Evolutionary conservation across 2,888 invertebrate species (phyloP).

Genomic region (Tetanocera ferruginea): DNA sequence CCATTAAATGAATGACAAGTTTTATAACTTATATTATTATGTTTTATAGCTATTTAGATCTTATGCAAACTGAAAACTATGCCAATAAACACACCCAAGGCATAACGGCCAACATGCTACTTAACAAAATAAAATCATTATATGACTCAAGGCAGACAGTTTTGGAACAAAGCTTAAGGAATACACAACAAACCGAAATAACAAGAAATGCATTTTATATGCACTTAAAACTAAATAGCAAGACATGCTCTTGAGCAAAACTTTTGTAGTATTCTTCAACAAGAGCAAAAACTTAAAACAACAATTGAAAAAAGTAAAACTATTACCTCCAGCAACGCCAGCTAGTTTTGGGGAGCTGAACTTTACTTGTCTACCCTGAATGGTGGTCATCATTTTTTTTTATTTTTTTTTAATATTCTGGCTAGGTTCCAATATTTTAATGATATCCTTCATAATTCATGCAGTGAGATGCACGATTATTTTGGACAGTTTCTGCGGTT

Average conservation of each 20-base stretch:
- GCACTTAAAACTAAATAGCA: slow-evolving; percentile 2
- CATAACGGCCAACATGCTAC: too few relatives aligned
- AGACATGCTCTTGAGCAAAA: background rate
- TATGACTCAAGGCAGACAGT: too few relatives aligned
- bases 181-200: background rate
- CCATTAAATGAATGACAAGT: too few relatives aligned
- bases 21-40: too few relatives aligned
- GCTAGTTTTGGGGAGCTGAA: background rate
- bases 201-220: slow-evolving; percentile 16
- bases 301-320: background rate
- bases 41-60: too few relatives aligned
- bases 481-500: slow-evolving; percentile 9
- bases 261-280: background rate
- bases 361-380: background rate
- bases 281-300: background rate
- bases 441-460: slow-evolving; percentile 34
- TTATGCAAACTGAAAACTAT: too few relatives aligned
- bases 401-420: slow-evolving; percentile 17
- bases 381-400: background rate
- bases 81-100: too few relatives aligned
- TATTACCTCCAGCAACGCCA: background rate
- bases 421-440: slow-evolving; percentile 34
- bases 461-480: background rate
- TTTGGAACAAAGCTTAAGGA: too few relatives aligned
- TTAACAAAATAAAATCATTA: too few relatives aligned